Percentiles rank a stretch among this genome's conserved stretches.
Conservation (phyloP, 2,888 invertebrate genomes). For the Patella depressa region DNA sequence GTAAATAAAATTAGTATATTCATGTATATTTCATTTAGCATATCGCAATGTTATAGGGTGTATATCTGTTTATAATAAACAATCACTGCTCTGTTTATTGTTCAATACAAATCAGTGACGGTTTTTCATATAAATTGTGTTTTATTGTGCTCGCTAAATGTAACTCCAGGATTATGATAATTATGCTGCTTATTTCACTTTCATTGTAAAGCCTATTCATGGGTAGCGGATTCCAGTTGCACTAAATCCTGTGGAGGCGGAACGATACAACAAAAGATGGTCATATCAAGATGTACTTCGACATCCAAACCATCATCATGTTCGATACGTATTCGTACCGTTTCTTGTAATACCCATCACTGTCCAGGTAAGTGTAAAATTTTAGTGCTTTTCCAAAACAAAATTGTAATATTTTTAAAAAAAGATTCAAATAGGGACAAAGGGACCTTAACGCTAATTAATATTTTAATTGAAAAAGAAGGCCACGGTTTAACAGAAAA, state of each 20-base stretch:
- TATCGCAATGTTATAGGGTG: no score
- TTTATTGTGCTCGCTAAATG: no score
- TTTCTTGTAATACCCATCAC: neutral
- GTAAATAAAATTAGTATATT: no score
- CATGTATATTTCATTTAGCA: no score
- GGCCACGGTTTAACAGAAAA: no score
- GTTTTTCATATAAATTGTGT: no score
- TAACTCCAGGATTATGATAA: no score
- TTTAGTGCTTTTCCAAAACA: neutral
- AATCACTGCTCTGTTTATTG: neutral
- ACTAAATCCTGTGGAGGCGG: neutral
- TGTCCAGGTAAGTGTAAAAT: neutral
- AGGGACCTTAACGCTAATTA: no score
- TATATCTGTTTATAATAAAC: no score
- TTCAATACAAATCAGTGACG: no score
- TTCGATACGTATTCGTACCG: neutral
- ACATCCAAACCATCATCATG: neutral
- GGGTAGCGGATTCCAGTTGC: neutral
- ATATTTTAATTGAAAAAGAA: no score
- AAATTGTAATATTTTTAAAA: neutral
- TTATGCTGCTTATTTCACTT: neutral
- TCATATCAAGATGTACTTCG: neutral
- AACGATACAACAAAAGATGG: neutral
- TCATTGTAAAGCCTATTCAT: neutral
- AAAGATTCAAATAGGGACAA: no score